Percentiles rank a stretch among this genome's conserved stretches.
These are phyloP conservation scores for Ceryle rudis DNA, from an alignment of 2,797 vertebrate species.

Conservation along the genomic window DNA sequence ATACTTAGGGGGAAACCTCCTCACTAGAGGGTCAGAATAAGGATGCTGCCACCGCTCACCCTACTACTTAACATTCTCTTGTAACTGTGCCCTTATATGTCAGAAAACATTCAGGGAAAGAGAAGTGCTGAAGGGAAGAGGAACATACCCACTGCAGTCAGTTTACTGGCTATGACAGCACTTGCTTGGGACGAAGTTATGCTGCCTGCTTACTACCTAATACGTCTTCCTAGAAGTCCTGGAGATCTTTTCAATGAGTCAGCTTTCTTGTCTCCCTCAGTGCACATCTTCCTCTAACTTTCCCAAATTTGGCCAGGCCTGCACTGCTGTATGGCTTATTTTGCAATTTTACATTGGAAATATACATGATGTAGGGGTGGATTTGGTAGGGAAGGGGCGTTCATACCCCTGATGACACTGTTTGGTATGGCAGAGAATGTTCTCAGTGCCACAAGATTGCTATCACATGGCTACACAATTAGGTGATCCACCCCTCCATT, in stretches of 20 bases:
- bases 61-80: neutral
- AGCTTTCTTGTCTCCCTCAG: neutral
- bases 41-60: rapidly evolving
- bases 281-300: neutral
- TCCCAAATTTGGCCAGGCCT: neutral
- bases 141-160: neutral
- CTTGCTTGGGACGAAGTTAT: neutral
- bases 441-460: neutral
- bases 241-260: neutral
- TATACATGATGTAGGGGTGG: no score
- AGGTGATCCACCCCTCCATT: neutral
- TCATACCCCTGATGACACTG: neutral
- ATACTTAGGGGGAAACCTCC: neutral
- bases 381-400: rapidly evolving
- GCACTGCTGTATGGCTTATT: neutral
- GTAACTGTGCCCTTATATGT: neutral
- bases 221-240: neutral
- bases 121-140: neutral
- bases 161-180: neutral
- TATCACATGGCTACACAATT: neutral
- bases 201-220: neutral
- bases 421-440: neutral
- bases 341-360: neutral
- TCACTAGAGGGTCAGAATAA: neutral
- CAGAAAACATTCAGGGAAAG: neutral